Evolutionary conservation across 2,888 invertebrate species (phyloP).

Genomic region (Phengaris arion): DNA sequence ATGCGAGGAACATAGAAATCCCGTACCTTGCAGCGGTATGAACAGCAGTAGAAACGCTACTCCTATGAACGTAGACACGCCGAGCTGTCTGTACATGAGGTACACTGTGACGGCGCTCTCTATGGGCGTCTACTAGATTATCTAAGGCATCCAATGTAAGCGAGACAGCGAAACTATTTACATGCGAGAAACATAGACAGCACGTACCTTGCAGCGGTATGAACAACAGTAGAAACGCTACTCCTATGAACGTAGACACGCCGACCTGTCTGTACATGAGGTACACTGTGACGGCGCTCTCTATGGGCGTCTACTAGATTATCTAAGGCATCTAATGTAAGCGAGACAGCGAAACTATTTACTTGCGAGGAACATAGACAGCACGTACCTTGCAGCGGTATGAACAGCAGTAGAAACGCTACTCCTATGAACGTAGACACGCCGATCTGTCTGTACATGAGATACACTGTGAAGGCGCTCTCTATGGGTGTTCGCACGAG

Average conservation of each 20-base stretch:
- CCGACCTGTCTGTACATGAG: slow-evolving; percentile 82
- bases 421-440: slow-evolving; percentile 80
- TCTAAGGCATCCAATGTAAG: neutral
- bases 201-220: slow-evolving; percentile 49
- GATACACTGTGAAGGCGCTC: slow-evolving; percentile 85
- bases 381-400: slow-evolving; percentile 46
- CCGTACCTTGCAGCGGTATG: slow-evolving; percentile 50
- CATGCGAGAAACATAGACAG: no score
- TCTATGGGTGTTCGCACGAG: slow-evolving; percentile 91
- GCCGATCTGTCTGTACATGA: slow-evolving; percentile 83
- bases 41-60: slow-evolving; percentile 80
- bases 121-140: neutral
- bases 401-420: slow-evolving; percentile 78
- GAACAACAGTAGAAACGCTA: slow-evolving; percentile 78
- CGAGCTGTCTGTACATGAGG: slow-evolving; percentile 83
- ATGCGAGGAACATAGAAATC: no score
- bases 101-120: slow-evolving; percentile 81
- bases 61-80: slow-evolving; percentile 79
- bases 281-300: slow-evolving; percentile 81
- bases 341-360: neutral
- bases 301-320: neutral
- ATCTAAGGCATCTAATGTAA: neutral
- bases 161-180: neutral
- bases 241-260: slow-evolving; percentile 66
- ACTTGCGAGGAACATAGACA: neutral